Evolutionary conservation across 2,888 invertebrate species (phyloP).

Genomic region (Epinotia ramella): DNA sequence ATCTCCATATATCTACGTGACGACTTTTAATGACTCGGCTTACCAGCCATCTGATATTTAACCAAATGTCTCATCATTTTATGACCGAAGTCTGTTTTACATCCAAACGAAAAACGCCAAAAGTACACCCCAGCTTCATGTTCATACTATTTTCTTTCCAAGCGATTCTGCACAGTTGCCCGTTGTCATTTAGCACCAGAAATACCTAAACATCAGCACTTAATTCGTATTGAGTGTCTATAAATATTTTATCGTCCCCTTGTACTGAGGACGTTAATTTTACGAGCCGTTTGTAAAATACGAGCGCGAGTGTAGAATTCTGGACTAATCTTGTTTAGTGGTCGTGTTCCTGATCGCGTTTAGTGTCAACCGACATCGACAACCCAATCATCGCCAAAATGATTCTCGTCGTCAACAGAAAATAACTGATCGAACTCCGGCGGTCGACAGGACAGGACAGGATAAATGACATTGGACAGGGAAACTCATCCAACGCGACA

Average conservation of each 20-base stretch:
- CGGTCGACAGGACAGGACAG: no score
- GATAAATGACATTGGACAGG: no score
- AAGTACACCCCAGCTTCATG: background rate
- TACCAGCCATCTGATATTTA: background rate
- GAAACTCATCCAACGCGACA: no score
- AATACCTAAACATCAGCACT: conserved; percentile 26
- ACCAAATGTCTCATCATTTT: conserved; percentile 1
- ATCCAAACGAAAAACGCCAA: background rate
- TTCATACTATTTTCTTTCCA: background rate
- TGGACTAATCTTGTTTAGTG: conserved; percentile 10
- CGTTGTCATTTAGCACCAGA: conserved; percentile 21
- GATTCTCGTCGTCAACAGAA: no score
- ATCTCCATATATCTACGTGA: background rate
- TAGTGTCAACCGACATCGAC: background rate
- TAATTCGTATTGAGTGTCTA: conserved; percentile 32
- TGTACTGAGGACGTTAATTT: conserved; percentile 30
- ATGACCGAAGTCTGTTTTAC: conserved; percentile 2
- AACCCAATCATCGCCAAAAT: background rate
- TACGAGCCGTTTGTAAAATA: conserved; percentile 29
- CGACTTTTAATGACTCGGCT: background rate
- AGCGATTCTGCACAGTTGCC: background rate
- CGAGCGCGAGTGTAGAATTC: background rate
- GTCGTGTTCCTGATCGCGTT: background rate
- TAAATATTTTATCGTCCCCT: conserved; percentile 37
- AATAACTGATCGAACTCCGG: no score